Evolutionary conservation across 2,113 vertebrate species (phyloP), one percentile per base, ranked within the genome.

Genomic region (Colaptes auratus): DNA sequence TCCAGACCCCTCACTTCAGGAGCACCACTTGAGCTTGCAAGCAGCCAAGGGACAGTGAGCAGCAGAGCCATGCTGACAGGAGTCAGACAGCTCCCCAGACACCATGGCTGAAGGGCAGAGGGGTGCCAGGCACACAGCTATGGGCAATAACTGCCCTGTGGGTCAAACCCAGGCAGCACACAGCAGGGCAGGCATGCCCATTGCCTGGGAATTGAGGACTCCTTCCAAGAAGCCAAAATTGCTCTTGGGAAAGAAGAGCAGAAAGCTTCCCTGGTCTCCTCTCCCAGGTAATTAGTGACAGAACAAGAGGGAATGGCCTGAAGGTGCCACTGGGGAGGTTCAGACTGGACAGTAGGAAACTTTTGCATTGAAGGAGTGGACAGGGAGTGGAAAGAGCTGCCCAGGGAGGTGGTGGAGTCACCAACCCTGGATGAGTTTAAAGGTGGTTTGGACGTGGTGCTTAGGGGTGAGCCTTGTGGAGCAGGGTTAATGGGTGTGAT

Each of bases 21-120:
- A 75, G 53, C 1, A 0, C 0, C 3, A 52, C 27, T 17, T 1
- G 1, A 58, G 7, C 0, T 1, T 61, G 12, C 13, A 50, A 36
- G 3, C 1, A 2, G 63, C 31, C 9, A 7, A 48, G 52, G 60
- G 48, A 10, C 52, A 23, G 15, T 5, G 10, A 71, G 25, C 60
- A 60, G 36, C 15, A 52, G 78, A 89, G 58, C 35, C 1, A 1
- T 1, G 31, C 44, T 5, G 1, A 6, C 36, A 53, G 9, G 61
- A 42, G 75, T 19, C 7, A 2, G 5, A 56, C 31, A 72, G 24
- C 65, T 81, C 60, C 31, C 15, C 16, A 50, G 39, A 58, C 39
- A 72, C 10, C 1, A 1, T 12, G 8, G 35, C 24, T 59, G 56
- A 70, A 31, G 8, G 36, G 42, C 28, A n/a, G 17, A 44, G 11